Percentiles rank a stretch among this genome's conserved stretches.
phyloP scores from a whole-genome alignment of 2,797 vertebrate species.

The Phoxinus dragarum region DNA sequence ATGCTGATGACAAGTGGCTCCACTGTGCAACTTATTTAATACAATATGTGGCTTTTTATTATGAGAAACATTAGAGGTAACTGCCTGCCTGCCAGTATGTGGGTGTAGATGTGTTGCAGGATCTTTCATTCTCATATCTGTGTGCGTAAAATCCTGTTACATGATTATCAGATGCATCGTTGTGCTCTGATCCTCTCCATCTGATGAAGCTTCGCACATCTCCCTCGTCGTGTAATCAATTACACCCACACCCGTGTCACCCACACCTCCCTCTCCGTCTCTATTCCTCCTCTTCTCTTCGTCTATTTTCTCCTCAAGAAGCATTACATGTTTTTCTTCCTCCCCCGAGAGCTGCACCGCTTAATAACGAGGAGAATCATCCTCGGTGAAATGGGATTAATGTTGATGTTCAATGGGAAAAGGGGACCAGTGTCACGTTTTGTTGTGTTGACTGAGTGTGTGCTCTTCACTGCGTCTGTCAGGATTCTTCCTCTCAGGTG shows the following conservation, averaged over 20 bases:
- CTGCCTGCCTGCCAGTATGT: slow-evolving; percentile 16
- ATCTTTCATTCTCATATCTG: slow-evolving; percentile 30
- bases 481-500: slow-evolving; percentile 53
- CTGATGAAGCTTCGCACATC: slow-evolving; percentile 53
- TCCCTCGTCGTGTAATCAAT: slow-evolving; percentile 59
- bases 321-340: slow-evolving; percentile 51
- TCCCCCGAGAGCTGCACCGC: slow-evolving; percentile 27
- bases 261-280: slow-evolving; percentile 52
- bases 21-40: slow-evolving; percentile 41
- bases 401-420: slow-evolving; percentile 51
- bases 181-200: slow-evolving; percentile 47
- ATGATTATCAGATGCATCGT: slow-evolving; percentile 56
- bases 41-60: background rate
- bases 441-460: slow-evolving; percentile 47
- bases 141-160: slow-evolving; percentile 44
- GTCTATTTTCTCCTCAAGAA: slow-evolving; percentile 54
- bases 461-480: slow-evolving; percentile 36
- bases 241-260: slow-evolving; percentile 45
- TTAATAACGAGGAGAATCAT: slow-evolving; percentile 60
- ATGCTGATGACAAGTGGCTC: slow-evolving; percentile 46
- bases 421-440: slow-evolving; percentile 37
- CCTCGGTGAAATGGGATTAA: slow-evolving; percentile 65
- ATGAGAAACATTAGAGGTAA: background rate
- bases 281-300: slow-evolving; percentile 48
- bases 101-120: slow-evolving; percentile 38